Evolutionary conservation across 2,888 invertebrate genomes (phyloP), one percentile per base, ranked within the genome.

Genomic region (Tolmerus cingulatus): DNA sequence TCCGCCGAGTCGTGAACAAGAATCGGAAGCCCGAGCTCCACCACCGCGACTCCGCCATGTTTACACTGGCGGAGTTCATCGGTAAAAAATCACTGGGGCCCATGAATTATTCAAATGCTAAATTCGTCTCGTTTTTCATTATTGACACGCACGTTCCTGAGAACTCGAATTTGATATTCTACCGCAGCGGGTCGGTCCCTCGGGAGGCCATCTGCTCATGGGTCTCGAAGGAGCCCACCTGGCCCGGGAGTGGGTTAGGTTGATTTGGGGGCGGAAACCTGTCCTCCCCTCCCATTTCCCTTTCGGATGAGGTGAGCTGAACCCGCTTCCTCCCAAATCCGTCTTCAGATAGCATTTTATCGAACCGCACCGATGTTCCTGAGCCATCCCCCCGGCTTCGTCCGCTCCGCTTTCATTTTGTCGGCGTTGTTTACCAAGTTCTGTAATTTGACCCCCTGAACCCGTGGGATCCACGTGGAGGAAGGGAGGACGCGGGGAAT

Each of bases 71-170:
- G 74, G 46, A 85, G 85, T 74, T 85, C 85, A 85, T 85, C 74
- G 85, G 85, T 85, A 85, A 85, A 87, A 87, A 79, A 85, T 85
- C 85, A 85, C 85, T 85, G 85, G 85, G 46, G 40, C 23, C 82
- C 66, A 88, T 88, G 87, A 88, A 88, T 88, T 87, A 87, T 88
- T 88, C 87, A 88, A 87, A 87, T 74, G 66, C 43, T 55, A 78
- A 86, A 87, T 87, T 88, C 87, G 82, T 81, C 81, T 74, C 82
- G 85, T 88, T 86, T 87, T 88, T 88, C 86, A 81, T 88, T 84
- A 88, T 88, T 84, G 88, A 87, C 77, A 87, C 84, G 34, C 85
- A 74, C 85, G 74, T 74, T 74, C 74, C n/a, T 40, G 40, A 74
- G 40, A 79, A 85, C 12, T 57, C 82, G 66, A 66, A 82, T 23